These are phyloP conservation scores for Agrilus cyanescens DNA, from an alignment of 2,888 invertebrate species.

Conservation along the genomic window DNA sequence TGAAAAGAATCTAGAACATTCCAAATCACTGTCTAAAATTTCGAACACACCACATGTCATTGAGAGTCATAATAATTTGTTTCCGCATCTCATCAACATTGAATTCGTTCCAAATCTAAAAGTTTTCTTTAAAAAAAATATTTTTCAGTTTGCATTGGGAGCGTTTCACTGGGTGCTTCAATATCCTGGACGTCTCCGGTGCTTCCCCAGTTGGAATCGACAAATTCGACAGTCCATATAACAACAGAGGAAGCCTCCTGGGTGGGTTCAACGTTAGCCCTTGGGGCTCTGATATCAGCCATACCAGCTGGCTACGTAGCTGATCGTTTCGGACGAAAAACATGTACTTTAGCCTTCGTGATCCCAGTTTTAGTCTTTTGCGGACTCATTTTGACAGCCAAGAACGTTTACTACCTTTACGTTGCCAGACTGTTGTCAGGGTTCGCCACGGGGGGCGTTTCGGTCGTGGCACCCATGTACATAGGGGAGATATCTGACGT, in stretches of 20 bases:
- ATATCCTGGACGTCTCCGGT: slow-evolving; percentile 70
- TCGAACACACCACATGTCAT: no score
- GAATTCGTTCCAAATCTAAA: not conserved
- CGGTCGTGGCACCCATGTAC: slow-evolving; percentile 72
- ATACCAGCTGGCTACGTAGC: slow-evolving; percentile 57
- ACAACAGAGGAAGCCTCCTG: slow-evolving; percentile 41
- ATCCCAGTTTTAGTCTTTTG: slow-evolving; percentile 50
- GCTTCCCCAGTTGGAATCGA: slow-evolving; percentile 42
- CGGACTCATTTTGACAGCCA: slow-evolving; percentile 40
- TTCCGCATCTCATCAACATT: no score
- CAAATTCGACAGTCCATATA: slow-evolving; percentile 18
- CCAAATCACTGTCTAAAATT: no score
- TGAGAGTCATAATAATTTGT: no score
- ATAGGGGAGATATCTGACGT: slow-evolving; percentile 73
- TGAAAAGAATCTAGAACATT: no score
- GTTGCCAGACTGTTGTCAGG: slow-evolving; percentile 61
- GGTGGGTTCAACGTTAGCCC: slow-evolving; percentile 55
- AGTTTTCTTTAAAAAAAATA: not conserved
- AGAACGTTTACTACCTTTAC: slow-evolving; percentile 3
- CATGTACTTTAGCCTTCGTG: slow-evolving; percentile 48
- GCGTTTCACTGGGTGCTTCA: slow-evolving; percentile 56
- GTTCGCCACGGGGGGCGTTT: slow-evolving; percentile 51
- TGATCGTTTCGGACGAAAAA: slow-evolving; percentile 54
- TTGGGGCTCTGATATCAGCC: slow-evolving; percentile 61
- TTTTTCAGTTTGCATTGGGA: slow-evolving; percentile 54